Percentiles rank a stretch among this genome's conserved stretches.
phyloP scores from a whole-genome alignment of 1,140 invertebrate species.

The Calephelis nemesis region DNA sequence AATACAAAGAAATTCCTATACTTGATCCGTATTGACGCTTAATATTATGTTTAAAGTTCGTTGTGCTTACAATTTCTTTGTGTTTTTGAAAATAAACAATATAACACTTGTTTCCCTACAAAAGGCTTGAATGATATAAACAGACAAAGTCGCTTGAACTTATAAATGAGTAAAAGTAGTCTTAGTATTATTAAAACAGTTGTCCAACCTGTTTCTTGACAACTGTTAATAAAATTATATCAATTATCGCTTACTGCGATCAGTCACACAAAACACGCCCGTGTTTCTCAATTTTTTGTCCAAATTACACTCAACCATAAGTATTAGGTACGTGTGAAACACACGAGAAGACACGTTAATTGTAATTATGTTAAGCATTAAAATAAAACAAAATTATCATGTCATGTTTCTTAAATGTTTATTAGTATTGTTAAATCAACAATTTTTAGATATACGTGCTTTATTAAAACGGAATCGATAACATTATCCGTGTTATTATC shows the following conservation, averaged over 20 bases:
- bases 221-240: constrained; percentile 8
- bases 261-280: not conserved
- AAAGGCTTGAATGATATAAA: no score
- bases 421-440: constrained; percentile 21
- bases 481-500: not conserved
- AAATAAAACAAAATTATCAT: constrained; percentile 32
- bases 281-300: constrained; percentile 19
- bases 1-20: no score
- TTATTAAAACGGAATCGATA: no score
- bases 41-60: no score
- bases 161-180: no score
- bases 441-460: not conserved
- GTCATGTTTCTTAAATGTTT: constrained; percentile 35
- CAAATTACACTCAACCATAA: constrained; percentile 12
- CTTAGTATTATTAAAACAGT: no score
- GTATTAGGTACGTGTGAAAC: constrained; percentile 30
- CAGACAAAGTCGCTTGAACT: no score
- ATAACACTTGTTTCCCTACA: no score
- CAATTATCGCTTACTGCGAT: not conserved
- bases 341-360: constrained; percentile 31
- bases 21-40: no score
- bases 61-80: no score
- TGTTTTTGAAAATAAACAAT: no score
- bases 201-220: not conserved
- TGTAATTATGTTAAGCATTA: constrained; percentile 29